Percentiles rank a stretch among this genome's conserved stretches.
Evolutionary conservation across 2,888 invertebrate species (phyloP).

Genomic region (Unio delphinus): DNA sequence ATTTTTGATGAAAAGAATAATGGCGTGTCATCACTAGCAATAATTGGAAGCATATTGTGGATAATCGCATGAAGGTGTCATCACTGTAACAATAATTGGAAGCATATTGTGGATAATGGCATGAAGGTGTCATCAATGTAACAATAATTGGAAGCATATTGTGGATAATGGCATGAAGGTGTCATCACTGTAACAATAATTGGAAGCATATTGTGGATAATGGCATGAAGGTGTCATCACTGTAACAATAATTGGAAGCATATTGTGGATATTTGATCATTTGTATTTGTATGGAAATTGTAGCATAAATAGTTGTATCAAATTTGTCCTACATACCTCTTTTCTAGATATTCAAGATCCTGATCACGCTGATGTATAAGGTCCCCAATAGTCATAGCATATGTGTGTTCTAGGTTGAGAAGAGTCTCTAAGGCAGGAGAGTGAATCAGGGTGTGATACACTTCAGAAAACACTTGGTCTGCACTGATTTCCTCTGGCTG

Average conservation of each 20-base stretch:
- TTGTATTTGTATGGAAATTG: not conserved
- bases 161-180: too few species aligned
- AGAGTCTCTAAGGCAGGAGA: slow-evolving; percentile 90
- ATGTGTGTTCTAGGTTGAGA: slow-evolving; percentile 88
- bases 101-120: too few species aligned
- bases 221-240: too few species aligned
- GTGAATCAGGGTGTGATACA: slow-evolving; percentile 86
- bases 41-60: too few species aligned
- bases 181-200: too few species aligned
- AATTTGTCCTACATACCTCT: slow-evolving; percentile 72
- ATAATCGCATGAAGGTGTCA: too few species aligned
- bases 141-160: too few species aligned
- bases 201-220: too few species aligned
- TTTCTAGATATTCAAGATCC: slow-evolving; percentile 64
- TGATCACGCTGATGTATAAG: slow-evolving; percentile 78
- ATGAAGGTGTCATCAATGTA: too few species aligned
- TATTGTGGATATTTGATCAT: not conserved
- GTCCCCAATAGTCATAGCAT: slow-evolving; percentile 85
- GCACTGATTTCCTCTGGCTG: slow-evolving; percentile 75
- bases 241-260: not conserved
- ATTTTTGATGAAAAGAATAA: too few species aligned
- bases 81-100: too few species aligned
- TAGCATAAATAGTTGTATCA: not conserved
- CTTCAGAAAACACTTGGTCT: slow-evolving; percentile 88
- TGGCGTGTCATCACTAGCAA: too few species aligned